A percentile compares a stretch with the other conserved stretches of the same genome.
phyloP scores from a whole-genome alignment of 1,140 invertebrate species.

The Drosophila kohkoa region DNA sequence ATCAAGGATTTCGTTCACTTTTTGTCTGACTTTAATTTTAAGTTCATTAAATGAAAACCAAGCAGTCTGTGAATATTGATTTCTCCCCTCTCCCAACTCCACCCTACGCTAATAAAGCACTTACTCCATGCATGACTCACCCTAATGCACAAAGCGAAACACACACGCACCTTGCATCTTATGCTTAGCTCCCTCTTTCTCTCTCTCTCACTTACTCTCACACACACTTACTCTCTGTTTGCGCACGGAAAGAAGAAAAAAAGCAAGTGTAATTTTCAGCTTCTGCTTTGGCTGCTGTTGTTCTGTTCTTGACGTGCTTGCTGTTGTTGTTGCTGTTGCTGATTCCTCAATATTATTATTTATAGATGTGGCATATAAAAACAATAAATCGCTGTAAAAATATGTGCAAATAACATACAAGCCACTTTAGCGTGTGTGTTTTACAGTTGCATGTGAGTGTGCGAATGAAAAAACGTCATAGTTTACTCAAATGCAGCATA shows the following conservation, averaged over 20 bases:
- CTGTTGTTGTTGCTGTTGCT: conserved; percentile 1
- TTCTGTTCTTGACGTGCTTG: too few species aligned
- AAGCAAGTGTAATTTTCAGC: conserved; percentile 40
- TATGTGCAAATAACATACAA: conserved; percentile 46
- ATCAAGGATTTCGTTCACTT: conserved; percentile 35
- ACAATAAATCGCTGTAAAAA: conserved; percentile 63
- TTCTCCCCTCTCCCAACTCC: conserved; percentile 27
- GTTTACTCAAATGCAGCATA: conserved; percentile 39
- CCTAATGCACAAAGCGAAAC: conserved; percentile 53
- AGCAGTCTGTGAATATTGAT: conserved; percentile 67
- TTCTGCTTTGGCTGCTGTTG: conserved; percentile 5
- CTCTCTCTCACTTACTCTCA: not conserved
- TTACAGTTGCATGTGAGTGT: not conserved
- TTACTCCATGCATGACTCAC: conserved; percentile 58
- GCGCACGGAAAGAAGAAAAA: conserved; percentile 1
- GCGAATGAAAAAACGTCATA: conserved; percentile 38
- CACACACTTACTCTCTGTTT: conserved; percentile 3
- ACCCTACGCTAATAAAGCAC: conserved; percentile 32
- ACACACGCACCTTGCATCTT: conserved; percentile 47
- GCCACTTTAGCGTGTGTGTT: not conserved
- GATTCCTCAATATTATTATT: conserved; percentile 60
- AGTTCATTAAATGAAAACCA: conserved; percentile 40
- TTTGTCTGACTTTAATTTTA: conserved; percentile 36
- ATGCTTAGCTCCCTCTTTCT: conserved; percentile 11
- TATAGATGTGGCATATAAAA: conserved; percentile 59